Conservation (phyloP, 1,140 invertebrate genomes). For the Dendroctonus valens region DNA sequence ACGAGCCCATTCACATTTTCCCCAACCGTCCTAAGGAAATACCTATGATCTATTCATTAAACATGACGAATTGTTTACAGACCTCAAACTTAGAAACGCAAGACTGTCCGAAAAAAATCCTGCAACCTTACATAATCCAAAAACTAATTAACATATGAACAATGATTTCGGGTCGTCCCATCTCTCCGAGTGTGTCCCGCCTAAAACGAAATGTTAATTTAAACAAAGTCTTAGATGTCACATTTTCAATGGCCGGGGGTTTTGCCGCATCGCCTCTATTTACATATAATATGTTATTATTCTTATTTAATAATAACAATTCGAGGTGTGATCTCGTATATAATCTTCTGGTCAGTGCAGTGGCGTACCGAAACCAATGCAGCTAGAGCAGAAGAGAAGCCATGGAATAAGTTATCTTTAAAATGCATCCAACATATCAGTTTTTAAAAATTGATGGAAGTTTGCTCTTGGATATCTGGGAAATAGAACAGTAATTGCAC, state of each 20-base stretch:
- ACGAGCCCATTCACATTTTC: too few relatives aligned
- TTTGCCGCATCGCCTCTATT: constrained; percentile 46
- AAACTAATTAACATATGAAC: constrained; percentile 48
- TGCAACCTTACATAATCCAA: constrained; percentile 24
- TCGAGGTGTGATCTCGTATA: constrained; percentile 44
- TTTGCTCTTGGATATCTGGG: too few relatives aligned
- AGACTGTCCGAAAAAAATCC: constrained; percentile 22
- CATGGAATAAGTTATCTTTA: not conserved
- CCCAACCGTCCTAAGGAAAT: too few relatives aligned
- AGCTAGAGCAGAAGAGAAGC: not conserved
- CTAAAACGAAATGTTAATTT: constrained; percentile 50
- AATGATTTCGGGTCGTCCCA: constrained; percentile 49
- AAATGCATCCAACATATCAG: not conserved
- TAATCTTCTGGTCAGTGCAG: constrained; percentile 11
- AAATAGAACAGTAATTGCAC: too few relatives aligned
- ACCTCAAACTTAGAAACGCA: constrained; percentile 9
- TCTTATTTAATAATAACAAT: constrained; percentile 51
- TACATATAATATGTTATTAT: constrained; percentile 52
- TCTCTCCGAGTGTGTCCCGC: constrained; percentile 37
- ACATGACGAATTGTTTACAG: constrained; percentile 14
- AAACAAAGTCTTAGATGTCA: constrained; percentile 45
- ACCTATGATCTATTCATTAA: constrained; percentile 4
- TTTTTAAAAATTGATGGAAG: too few relatives aligned
- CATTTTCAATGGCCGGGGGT: constrained; percentile 41
- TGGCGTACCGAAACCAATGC: constrained; percentile 13